Conservation (phyloP, 2,888 invertebrate species). For the Ariolimax columbianus region DNA sequence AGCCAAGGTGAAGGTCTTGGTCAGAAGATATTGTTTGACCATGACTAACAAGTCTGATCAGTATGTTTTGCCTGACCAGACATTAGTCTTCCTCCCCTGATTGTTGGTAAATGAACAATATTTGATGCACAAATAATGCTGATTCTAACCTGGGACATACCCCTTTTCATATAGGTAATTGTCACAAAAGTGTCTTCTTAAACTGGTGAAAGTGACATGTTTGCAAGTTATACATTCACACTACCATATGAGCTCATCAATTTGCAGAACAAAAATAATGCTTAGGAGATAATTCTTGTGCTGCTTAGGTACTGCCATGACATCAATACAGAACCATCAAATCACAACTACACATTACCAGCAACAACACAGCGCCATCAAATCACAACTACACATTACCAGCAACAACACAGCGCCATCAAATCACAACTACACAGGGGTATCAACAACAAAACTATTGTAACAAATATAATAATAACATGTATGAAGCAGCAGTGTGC, state of each 20-base stretch:
- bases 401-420: background rate
- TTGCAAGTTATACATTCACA: too few species aligned
- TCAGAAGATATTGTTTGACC: too few species aligned
- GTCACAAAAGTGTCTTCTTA: too few species aligned
- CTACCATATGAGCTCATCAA: background rate
- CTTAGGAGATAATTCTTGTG: constrained; percentile 9
- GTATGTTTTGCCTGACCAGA: too few species aligned
- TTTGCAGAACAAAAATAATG: background rate
- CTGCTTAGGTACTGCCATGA: constrained; percentile 32
- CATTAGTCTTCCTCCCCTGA: too few species aligned
- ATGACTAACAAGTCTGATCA: too few species aligned
- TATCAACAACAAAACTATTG: background rate
- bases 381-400: background rate
- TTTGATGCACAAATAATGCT: too few species aligned
- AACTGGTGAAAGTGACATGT: too few species aligned
- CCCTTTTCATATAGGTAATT: too few species aligned
- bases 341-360: background rate
- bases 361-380: background rate
- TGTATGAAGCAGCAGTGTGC: background rate
- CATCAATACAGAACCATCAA: background rate
- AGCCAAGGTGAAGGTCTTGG: too few species aligned
- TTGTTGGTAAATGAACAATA: too few species aligned
- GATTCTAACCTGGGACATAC: too few species aligned
- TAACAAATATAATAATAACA: background rate
- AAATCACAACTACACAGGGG: background rate